Conservation (phyloP, 2,888 invertebrate genomes). For the Melipona bicolor region DNA sequence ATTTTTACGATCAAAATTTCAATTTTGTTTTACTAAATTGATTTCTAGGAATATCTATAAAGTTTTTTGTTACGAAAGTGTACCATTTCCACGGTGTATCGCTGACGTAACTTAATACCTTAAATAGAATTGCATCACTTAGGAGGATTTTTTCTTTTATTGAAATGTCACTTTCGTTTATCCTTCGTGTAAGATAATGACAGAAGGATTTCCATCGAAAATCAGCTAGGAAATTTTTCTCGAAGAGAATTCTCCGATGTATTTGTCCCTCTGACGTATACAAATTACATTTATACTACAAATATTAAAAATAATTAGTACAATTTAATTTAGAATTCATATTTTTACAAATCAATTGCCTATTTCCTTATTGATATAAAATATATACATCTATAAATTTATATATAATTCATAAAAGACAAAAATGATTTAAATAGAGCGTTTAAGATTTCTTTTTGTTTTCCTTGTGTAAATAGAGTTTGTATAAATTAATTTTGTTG, state of each 20-base stretch:
- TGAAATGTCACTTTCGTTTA: slow-evolving; percentile 40
- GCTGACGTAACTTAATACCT: slow-evolving; percentile 37
- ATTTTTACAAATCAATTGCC: too few relatives aligned
- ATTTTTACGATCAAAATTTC: neutral
- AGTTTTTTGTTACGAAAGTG: neutral
- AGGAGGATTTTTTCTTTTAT: slow-evolving; percentile 16
- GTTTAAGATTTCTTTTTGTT: neutral
- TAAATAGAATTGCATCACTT: slow-evolving; percentile 32
- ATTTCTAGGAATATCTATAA: neutral
- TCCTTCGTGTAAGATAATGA: neutral
- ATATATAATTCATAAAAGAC: neutral
- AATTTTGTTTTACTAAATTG: neutral
- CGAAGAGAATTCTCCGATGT: neutral
- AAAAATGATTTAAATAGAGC: neutral
- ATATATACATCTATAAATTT: too few relatives aligned
- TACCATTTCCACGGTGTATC: neutral
- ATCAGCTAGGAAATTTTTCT: neutral
- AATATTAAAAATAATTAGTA: too few relatives aligned
- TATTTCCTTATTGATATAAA: too few relatives aligned
- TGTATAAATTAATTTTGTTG: neutral
- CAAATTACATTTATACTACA: too few relatives aligned
- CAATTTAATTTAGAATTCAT: too few relatives aligned
- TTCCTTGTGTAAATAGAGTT: slow-evolving; percentile 14
- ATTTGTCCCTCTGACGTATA: neutral
- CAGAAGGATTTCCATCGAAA: neutral